Conservation (phyloP, 2,797 vertebrate genomes). For the Molossus molossus region DNA sequence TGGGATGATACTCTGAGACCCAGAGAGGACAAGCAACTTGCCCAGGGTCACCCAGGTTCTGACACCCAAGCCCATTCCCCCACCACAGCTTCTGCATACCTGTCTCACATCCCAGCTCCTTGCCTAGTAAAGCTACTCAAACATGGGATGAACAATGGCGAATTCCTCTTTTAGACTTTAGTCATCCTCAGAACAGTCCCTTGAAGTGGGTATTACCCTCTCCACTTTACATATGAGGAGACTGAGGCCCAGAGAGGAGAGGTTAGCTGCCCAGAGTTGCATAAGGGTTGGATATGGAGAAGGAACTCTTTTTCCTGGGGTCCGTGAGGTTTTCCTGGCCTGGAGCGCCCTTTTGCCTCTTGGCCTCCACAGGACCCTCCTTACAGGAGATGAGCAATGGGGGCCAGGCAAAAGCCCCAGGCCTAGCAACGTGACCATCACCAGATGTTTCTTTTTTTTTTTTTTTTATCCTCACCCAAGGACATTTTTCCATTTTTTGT, state of each 20-base stretch:
- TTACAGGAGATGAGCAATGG: too few relatives aligned
- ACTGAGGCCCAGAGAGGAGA: background rate
- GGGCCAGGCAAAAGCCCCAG: too few relatives aligned
- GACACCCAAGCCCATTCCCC: background rate
- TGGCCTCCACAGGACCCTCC: too few relatives aligned
- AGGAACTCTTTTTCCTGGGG: background rate
- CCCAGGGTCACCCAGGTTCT: background rate
- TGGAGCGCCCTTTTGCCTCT: background rate
- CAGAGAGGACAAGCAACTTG: slow-evolving; percentile 1
- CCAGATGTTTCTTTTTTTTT: too few relatives aligned
- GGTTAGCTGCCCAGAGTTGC: background rate
- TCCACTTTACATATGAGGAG: background rate
- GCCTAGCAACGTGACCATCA: too few relatives aligned
- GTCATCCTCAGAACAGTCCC: background rate
- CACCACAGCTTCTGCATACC: background rate
- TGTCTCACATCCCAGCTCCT: background rate
- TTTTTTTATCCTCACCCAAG: too few relatives aligned
- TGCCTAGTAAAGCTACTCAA: background rate
- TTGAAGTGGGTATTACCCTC: background rate
- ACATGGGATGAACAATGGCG: rapidly evolving
- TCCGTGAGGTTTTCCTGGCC: background rate
- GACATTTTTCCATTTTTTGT: too few relatives aligned
- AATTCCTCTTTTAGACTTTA: background rate
- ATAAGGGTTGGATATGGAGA: background rate
- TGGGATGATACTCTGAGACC: background rate